These are phyloP conservation scores for Nesoenas mayeri DNA, from an alignment of 2,113 vertebrate species.

Conservation along the genomic window DNA sequence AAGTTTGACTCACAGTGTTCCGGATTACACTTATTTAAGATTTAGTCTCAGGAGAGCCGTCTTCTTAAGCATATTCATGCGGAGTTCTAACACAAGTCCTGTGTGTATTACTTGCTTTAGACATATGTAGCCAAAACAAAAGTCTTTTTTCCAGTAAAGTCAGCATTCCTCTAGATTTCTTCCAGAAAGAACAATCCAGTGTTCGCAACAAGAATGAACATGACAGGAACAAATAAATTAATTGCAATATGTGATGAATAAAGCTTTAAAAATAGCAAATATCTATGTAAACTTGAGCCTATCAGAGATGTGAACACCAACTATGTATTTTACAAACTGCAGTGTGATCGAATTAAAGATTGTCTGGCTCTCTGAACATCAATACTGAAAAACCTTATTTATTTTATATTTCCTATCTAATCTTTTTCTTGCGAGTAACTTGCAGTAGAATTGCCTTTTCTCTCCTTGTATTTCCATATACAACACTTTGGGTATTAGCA, in stretches of 20 bases:
- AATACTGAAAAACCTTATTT: neutral
- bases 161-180: constrained; percentile 24
- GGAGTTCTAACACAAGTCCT: neutral
- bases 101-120: neutral
- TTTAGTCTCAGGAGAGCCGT: neutral
- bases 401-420: neutral
- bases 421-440: neutral
- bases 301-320: neutral
- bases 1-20: neutral
- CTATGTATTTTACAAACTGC: neutral
- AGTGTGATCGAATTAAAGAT: neutral
- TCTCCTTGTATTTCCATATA: neutral
- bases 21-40: neutral
- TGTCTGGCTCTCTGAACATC: neutral
- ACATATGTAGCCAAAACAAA: neutral
- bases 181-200: neutral
- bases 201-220: neutral
- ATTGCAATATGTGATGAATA: neutral
- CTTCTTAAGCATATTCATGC: neutral
- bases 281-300: neutral
- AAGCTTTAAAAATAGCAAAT: neutral
- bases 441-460: neutral
- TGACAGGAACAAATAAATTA: neutral
- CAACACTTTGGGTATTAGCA: neutral
- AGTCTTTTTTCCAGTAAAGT: neutral